Evolutionary conservation across 2,797 vertebrate genomes (phyloP), one percentile per base, ranked within the genome.

Genomic region (Typhlichthys subterraneus): DNA sequence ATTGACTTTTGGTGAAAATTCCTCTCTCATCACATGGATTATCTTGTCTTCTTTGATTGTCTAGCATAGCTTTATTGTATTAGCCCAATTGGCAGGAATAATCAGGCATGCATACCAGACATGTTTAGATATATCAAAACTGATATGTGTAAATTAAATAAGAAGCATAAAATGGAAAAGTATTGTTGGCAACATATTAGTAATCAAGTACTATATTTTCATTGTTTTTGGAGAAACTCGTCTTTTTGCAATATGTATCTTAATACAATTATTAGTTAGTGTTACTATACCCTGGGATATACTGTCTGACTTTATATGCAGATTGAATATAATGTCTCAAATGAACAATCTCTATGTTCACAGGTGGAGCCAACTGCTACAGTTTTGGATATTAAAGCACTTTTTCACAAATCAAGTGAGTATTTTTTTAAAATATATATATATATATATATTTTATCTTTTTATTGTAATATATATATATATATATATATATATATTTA

Each of bases 321-420:
- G 7, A 42, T 42, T 42, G 38, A 42, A 42, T 42, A 42, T 42
- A 42, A 14, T 54, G 53, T 61, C 46, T 31, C 47, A 33, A 14
- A 54, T 61, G 14, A 58, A 29, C 9, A 31, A 23, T 19, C 5
- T 58, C 14, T 61, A 13, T 85, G 42, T 38, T 69, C 78, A 58
- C 77, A 98, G 97, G 97, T 98, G 85, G 97, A 98, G 74, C 97
- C 97, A 51, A 94, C 95, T 54, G 90, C 96, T 59, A 97, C 96
- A 33, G 58, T 98, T 67, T 88, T 94, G 3, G 96, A 98, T 67
- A 96, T 98, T 76, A 98, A 98, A 87, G 93, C 88, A 60, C 92
- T 98, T 87, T 96, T 98, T 91, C 96, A 95, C 73, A 96, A 95
- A 86, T 92, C 90, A 70, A 93, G 97, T 97, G 88, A 89, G 95